Conservation (phyloP, 2,888 invertebrate genomes). For the Diplolepis rosae region DNA sequence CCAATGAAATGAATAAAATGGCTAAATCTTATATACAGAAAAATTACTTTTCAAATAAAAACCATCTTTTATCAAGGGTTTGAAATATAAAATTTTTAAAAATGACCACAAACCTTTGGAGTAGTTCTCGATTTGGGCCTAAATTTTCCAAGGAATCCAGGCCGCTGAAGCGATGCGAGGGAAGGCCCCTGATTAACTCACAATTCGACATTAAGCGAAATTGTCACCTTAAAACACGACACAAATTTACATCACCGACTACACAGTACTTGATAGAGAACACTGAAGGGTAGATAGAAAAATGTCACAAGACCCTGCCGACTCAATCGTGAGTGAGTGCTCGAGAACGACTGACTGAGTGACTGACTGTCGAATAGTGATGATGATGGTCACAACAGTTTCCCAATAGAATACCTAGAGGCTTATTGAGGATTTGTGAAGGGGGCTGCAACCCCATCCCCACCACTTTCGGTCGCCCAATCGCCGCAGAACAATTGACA, state of each 20-base stretch:
- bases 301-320: not conserved
- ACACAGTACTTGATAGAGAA: not conserved
- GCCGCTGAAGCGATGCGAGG: not conserved
- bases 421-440: slow-evolving; percentile 53
- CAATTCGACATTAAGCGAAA: not conserved
- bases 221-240: not conserved
- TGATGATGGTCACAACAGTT: slow-evolving; percentile 33
- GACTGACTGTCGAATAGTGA: slow-evolving; percentile 50
- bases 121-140: no score
- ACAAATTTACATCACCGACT: not conserved
- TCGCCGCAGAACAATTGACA: slow-evolving; percentile 19
- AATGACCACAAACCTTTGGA: not conserved
- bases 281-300: no score
- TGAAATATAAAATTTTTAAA: no score
- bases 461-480: slow-evolving; percentile 41
- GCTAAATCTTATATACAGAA: no score
- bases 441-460: slow-evolving; percentile 60
- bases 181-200: not conserved
- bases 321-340: not conserved
- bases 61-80: no score
- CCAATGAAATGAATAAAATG: no score
- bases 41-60: no score
- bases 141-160: not conserved
- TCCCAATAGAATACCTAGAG: slow-evolving; percentile 50
- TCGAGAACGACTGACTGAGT: not conserved